Base-by-base conservation (phyloP, 2,888 invertebrate species). In the Aromia moschata region DNA sequence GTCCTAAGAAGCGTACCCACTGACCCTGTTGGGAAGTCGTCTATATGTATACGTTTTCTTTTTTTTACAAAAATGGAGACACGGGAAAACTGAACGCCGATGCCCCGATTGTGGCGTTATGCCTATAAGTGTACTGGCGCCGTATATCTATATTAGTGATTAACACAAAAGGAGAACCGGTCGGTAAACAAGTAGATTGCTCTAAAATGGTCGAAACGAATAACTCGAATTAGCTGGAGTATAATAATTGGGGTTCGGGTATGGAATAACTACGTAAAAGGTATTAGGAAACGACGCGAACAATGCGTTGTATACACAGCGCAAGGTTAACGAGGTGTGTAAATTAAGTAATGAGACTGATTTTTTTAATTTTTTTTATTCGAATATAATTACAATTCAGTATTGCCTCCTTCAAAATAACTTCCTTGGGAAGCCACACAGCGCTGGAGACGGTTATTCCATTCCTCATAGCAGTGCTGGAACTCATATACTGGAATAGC, bases 201-300 rank as follows among this genome's bases (percentile, higher is more conserved):
- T 16, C 46, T 25, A 49, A 49, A 38, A 49, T 17, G 14, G 20
- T 12, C 17, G 15, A 37, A 49, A 38, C 12, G 20, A 15, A 38
- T 38, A 49, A 18, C 37, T 49, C 38, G n/a, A 49, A 49, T 49
- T 49, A 49, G 49, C 14, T n/a, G 25, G 25, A 1, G 2, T 38
- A 20, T 49, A 45, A 25, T 56, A 58, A 58, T 58, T 58, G 53
- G 40, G 51, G 2, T 36, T 38, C 31, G 10, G 18, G 36, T 36
- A 52, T 36, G 37, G 54, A 58, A 47, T 37, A 49, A 58, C 54
- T 47, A 44, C 40, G 9, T 2, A 43, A 12, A 36, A 46, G 36
- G 7, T 20, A 30, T 43, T 46, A 41, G 38, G 41, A 47, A 58
- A 52, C 53, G 53, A 53, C 36, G 53, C 36, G 51, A 47, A 31